These are phyloP conservation scores for Chaenodraco wilsoni DNA, from an alignment of 2,797 vertebrate genomes.

Conservation along the genomic window DNA sequence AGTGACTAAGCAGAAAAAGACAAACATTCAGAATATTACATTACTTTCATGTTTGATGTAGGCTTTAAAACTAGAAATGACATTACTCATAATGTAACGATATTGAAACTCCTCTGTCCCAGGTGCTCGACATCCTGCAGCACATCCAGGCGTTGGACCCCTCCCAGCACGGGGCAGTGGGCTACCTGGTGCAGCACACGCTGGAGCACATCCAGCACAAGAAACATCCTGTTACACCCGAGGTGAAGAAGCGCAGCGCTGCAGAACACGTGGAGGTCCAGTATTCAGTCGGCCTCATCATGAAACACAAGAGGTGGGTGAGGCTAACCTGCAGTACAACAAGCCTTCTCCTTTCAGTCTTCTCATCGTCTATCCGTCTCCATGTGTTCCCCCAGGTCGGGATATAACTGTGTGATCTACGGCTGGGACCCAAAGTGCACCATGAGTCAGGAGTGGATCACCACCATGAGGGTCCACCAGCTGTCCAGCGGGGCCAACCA, in stretches of 20 bases:
- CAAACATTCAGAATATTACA: too few species aligned
- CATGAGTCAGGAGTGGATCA: constrained; percentile 98
- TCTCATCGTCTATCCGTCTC: too few species aligned
- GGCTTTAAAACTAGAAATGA: too few species aligned
- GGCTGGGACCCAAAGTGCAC: constrained; percentile 98
- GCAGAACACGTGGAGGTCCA: constrained; percentile 91
- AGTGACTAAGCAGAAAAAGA: too few species aligned
- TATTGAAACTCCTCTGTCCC: background rate
- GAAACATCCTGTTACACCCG: constrained; percentile 89
- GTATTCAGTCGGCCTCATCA: constrained; percentile 93
- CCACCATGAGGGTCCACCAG: constrained; percentile 96
- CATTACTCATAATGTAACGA: too few species aligned
- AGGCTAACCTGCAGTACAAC: rapidly evolving
- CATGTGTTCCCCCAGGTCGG: constrained; percentile 84
- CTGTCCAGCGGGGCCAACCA: constrained; percentile 91
- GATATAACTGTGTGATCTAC: constrained; percentile 96
- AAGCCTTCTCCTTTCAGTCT: background rate
- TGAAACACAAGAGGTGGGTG: constrained; percentile 96
- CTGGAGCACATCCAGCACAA: constrained; percentile 97
- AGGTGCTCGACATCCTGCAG: constrained; percentile 98
- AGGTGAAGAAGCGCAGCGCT: constrained; percentile 89
- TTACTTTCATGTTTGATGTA: too few species aligned
- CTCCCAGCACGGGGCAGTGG: constrained; percentile 94
- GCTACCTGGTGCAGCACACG: constrained; percentile 96
- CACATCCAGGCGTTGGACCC: constrained; percentile 96